A percentile compares a stretch with the other conserved stretches of the same genome.
These are phyloP conservation scores for Melieria picta DNA, from an alignment of 2,888 invertebrate species.

Conservation along the genomic window DNA sequence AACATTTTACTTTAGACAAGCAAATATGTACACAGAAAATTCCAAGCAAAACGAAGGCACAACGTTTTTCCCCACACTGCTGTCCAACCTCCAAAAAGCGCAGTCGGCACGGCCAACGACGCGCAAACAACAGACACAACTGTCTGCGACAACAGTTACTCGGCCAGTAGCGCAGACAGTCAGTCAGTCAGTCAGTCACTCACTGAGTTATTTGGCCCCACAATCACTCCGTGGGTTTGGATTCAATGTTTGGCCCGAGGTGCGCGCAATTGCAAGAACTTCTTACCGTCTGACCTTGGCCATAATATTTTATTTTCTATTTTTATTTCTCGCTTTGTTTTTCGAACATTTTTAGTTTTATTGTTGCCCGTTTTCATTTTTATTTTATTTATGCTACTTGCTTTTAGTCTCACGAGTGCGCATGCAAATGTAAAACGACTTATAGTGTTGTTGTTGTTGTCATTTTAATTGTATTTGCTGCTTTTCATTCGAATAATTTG, in stretches of 20 bases:
- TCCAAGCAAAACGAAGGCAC: slow-evolving; percentile 14
- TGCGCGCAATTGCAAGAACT: slow-evolving; percentile 55
- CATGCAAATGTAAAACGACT: no score
- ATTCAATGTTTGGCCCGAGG: neutral
- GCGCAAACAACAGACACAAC: no score
- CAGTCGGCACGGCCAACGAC: no score
- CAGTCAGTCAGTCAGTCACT: neutral
- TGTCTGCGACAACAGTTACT: neutral
- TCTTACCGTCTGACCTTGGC: slow-evolving; percentile 55
- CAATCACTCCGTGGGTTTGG: no score
- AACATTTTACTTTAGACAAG: no score
- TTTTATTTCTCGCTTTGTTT: slow-evolving; percentile 29
- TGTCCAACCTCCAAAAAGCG: neutral
- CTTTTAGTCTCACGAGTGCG: no score
- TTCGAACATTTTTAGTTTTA: slow-evolving; percentile 18
- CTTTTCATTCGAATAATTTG: slow-evolving; percentile 22
- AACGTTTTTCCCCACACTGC: neutral
- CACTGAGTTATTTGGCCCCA: no score
- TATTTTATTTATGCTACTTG: slow-evolving; percentile 43
- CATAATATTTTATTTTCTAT: slow-evolving; percentile 43
- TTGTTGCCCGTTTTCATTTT: no score
- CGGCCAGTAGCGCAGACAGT: neutral
- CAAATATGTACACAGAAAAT: slow-evolving; percentile 7
- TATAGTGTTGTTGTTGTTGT: no score
- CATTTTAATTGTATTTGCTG: slow-evolving; percentile 29